Evolutionary conservation across 2,113 vertebrate genomes (phyloP), one percentile per base, ranked within the genome.

Genomic region (Lagopus muta): DNA sequence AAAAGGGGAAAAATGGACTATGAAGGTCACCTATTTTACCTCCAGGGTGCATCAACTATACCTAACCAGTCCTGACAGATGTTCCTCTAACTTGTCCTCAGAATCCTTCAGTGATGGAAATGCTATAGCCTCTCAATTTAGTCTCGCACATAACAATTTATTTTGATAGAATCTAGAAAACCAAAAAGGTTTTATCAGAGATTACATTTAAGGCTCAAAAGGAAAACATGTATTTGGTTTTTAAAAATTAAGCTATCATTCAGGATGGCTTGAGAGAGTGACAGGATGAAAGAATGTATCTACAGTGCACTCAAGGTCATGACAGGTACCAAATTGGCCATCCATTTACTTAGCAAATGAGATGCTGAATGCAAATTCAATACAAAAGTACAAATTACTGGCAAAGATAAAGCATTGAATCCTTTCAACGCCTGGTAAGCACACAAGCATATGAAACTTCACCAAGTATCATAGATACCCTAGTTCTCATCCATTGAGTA

Each of bases 21-120:
- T 82, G 77, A 90, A 95, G 85, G 88, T 95, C 78, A 92, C 40
- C 57, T 92, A 36, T 80, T 95, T 92, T 94, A 80, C 55, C 74
- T 94, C 21, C 54, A 69, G 52, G 58, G 85, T 82, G 65, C 48
- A 85, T 73, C 71, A 76, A 16, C 58, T 87, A 17, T 76, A 88
- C 85, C 75, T 82, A 95, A 85, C 40, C 30, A 36, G 24, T 76
- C n/a, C 58, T 82, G 93, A 94, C 87, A 95, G 89, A 82, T 74
- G 69, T 74, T 93, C 77, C 48, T 79, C 62, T 89, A 82, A 43
- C 24, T 84, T 90, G 77, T 92, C 84, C 87, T 92, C 57, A 94
- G 82, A 94, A 89, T 85, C 65, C 48, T 89, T 8, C 62, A 82
- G 25, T 69, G 73, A 55, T 4, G 88, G 81, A 89, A 84, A 64